Evolutionary conservation across 2,888 invertebrate genomes (phyloP).

Genomic region (Lamellibrachia columna): DNA sequence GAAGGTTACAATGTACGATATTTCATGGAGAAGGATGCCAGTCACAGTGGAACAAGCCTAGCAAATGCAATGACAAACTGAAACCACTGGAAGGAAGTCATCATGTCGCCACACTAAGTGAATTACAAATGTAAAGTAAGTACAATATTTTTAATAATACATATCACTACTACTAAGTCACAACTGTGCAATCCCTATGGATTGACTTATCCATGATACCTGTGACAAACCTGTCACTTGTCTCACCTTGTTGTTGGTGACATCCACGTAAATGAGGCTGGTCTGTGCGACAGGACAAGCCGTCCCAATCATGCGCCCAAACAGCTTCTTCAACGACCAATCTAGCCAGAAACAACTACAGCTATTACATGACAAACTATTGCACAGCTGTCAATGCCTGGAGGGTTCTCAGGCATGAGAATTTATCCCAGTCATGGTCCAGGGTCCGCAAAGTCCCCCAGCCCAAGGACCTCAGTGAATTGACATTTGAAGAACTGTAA

Average conservation of each 20-base stretch:
- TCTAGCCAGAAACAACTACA: slow-evolving; percentile 68
- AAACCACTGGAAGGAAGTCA: too few species aligned
- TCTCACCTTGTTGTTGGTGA: slow-evolving; percentile 70
- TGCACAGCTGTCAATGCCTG: too few species aligned
- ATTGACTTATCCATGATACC: too few species aligned
- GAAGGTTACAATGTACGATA: too few species aligned
- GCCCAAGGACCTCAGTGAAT: too few species aligned
- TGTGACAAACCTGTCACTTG: background rate
- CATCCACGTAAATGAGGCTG: slow-evolving; percentile 85
- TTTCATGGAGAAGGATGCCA: too few species aligned
- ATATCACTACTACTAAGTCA: background rate
- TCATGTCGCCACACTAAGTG: background rate
- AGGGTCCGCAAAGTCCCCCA: too few species aligned
- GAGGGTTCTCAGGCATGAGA: too few species aligned
- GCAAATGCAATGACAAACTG: background rate
- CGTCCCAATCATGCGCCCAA: slow-evolving; percentile 84
- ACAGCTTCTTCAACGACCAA: slow-evolving; percentile 87
- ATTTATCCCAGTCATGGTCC: too few species aligned
- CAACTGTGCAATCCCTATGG: background rate
- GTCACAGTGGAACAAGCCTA: background rate
- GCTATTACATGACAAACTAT: background rate
- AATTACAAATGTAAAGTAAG: background rate
- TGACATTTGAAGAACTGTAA: too few species aligned
- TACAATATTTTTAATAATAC: background rate
- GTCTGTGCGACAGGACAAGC: slow-evolving; percentile 82